Conservation (phyloP, 2,888 invertebrate species). For the Geophilus truncorum region DNA sequence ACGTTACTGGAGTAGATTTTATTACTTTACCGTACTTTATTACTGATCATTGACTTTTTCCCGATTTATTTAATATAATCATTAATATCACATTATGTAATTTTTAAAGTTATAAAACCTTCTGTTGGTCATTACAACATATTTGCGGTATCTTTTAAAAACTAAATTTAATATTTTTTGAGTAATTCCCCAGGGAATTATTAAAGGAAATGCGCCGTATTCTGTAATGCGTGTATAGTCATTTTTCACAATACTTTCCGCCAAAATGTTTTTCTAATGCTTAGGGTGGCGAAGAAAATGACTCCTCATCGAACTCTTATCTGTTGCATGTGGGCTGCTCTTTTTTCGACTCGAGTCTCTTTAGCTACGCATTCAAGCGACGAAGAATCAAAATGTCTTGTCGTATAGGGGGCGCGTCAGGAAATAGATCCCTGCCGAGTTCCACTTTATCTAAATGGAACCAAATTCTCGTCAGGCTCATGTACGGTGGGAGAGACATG, state of each 20-base stretch:
- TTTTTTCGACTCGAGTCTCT: background rate
- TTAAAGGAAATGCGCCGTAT: no score
- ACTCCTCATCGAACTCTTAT: background rate
- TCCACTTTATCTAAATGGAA: constrained; percentile 35
- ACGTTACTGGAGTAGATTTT: no score
- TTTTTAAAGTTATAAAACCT: no score
- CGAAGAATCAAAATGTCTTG: constrained; percentile 25
- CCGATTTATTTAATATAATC: no score
- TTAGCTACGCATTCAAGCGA: background rate
- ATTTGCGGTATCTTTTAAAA: no score
- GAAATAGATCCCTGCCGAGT: constrained; percentile 34
- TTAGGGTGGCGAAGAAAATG: background rate
- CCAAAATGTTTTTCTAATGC: background rate
- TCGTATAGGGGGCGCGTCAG: background rate
- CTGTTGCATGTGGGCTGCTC: background rate
- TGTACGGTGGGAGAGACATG: background rate
- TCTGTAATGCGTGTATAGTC: no score
- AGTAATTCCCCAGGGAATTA: no score
- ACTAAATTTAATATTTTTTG: no score
- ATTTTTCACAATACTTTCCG: background rate
- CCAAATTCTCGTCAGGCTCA: constrained; percentile 32
- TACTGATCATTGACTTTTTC: no score
- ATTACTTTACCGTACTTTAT: no score
- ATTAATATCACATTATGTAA: no score
- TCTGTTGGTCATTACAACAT: no score